Evolutionary conservation across 2,888 invertebrate genomes (phyloP), one percentile per base, ranked within the genome.

Genomic region (Ypsolopha sequella): DNA sequence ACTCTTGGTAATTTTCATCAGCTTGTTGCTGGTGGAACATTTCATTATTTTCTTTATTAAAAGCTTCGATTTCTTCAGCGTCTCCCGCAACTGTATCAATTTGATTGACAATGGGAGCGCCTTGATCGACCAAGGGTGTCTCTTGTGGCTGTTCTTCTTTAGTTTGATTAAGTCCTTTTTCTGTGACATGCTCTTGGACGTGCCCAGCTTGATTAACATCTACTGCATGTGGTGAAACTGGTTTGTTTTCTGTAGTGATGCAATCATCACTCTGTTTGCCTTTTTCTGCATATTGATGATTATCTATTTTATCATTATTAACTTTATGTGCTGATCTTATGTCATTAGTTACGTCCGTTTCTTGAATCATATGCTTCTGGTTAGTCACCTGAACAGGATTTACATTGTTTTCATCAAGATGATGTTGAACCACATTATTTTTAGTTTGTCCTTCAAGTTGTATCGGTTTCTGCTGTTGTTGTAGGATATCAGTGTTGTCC

Each of bases 1-100:
- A 69, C 13, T 56, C 56, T 51, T 47, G 46, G 10, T 67, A 63
- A 47, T 63, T 60, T 55, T 60, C 58, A 36, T 57, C 56, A 33
- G 56, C 39, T 54, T 69, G 60, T 53, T 80, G 75, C n/a, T 71
- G 57, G 61, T 79, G 74, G 55, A 74, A 76, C 71, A 76, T 70
- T 57, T 75, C 66, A 6, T 55, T 65, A 57, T 78, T 75, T 57
- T 80, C 78, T 35, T 66, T 56, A 52, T 76, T 68, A 60, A 74
- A 76, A 36, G 64, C 74, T 54, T 74, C 61, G 14, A 74, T 74
- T 9, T 9, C 44, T 6, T 13, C 10, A 11, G 39, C 9, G 10
- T 39, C 39, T 6, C 10, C 10, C 9, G 10, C 10, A 9, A 39
- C 24, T 24, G 39, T 39, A 10, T 7, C 11, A 11, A 39, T 10